Conservation (phyloP, 2,888 invertebrate genomes). For the Catocala sponsa region DNA sequence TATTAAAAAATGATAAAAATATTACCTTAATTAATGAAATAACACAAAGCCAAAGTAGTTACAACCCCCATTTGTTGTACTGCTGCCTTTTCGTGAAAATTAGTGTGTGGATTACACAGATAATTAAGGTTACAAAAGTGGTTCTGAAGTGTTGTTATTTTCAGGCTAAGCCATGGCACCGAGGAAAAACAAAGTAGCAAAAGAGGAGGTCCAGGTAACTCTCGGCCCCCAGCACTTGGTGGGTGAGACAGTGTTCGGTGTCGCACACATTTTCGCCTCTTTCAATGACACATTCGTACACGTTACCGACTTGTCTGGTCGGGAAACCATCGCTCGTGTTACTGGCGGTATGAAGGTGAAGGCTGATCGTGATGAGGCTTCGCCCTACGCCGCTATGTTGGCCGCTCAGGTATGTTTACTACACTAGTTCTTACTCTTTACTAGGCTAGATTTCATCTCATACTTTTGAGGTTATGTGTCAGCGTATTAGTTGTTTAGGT, state of each 20-base stretch:
- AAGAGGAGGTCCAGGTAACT: conserved; percentile 98
- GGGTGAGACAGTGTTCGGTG: conserved; percentile 99
- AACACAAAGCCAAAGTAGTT: conserved; percentile 42
- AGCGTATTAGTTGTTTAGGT: conserved; percentile 24
- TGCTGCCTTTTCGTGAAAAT: conserved; percentile 39
- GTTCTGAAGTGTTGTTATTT: conserved; percentile 79
- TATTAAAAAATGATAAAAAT: conserved; percentile 58
- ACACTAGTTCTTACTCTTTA: not conserved
- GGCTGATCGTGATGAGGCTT: conserved; percentile 99
- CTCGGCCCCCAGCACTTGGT: conserved; percentile 98
- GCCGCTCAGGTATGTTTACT: conserved; percentile 95
- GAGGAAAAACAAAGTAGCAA: conserved; percentile 98
- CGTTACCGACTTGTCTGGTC: conserved; percentile 99
- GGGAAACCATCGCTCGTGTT: conserved; percentile 97
- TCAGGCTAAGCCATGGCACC: conserved; percentile 95
- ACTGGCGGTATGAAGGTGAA: conserved; percentile 99
- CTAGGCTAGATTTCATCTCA: not conserved
- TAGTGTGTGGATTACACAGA: conserved; percentile 71
- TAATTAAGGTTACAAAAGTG: conserved; percentile 80
- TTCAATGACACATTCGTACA: conserved; percentile 99
- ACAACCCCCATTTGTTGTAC: conserved; percentile 25
- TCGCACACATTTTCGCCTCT: conserved; percentile 99
- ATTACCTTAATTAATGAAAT: conserved; percentile 58
- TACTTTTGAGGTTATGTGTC: conserved; percentile 51
- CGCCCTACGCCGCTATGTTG: conserved; percentile 99